phyloP scores from a whole-genome alignment of 2,113 vertebrate species.

The Limnothrissa miodon region DNA sequence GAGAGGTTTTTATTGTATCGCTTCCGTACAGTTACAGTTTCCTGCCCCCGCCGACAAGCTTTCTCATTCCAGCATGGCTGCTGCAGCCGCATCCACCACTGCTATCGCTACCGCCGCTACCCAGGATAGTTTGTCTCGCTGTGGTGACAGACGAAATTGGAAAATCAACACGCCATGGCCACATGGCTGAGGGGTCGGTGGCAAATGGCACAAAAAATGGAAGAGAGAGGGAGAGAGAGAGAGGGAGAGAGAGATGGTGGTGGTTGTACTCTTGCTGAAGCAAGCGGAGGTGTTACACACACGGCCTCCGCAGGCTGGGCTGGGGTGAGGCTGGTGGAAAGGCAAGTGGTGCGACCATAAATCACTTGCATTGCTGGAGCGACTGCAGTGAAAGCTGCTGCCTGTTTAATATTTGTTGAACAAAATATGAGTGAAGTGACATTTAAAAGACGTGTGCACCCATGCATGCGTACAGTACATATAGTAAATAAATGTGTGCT shows the following conservation, averaged over 20 bases:
- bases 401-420: slow-evolving; percentile 8
- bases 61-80: not conserved
- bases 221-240: not conserved
- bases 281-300: not conserved
- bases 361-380: not conserved
- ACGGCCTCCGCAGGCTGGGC: not conserved
- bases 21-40: not conserved
- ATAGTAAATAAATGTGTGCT: not conserved
- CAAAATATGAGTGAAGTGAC: slow-evolving; percentile 2
- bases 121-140: slow-evolving; percentile 1
- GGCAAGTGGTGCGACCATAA: not conserved
- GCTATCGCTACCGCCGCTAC: not conserved
- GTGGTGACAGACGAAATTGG: slow-evolving; percentile 18
- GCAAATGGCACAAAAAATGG: not conserved
- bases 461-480: slow-evolving; percentile 4
- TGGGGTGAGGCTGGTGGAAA: not conserved
- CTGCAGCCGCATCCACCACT: too few relatives aligned
- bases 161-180: slow-evolving; percentile 34
- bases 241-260: not conserved
- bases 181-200: slow-evolving; percentile 31
- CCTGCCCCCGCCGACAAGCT: not conserved
- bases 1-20: not conserved
- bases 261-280: not conserved
- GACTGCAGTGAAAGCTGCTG: not conserved
- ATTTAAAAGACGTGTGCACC: slow-evolving; percentile 10